Evolutionary conservation across 2,797 vertebrate species (phyloP).

Genomic region (Xenopus petersii): DNA sequence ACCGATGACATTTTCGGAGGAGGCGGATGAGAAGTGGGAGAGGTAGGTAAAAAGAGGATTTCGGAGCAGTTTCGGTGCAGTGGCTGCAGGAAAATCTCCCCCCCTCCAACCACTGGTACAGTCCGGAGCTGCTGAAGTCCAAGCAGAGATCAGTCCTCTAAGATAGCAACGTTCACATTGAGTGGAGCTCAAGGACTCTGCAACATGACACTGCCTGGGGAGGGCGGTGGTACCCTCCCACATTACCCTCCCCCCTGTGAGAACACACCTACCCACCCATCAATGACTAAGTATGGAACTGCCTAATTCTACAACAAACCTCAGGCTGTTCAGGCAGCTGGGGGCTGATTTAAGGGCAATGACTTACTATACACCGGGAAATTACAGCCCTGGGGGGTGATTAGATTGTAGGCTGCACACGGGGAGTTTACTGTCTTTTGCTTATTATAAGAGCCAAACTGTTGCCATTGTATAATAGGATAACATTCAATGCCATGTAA

Average conservation of each 20-base stretch:
- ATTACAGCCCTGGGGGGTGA: background rate
- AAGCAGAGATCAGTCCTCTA: conserved; percentile 35
- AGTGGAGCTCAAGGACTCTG: conserved; percentile 43
- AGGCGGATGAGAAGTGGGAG: background rate
- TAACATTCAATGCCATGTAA: too few relatives aligned
- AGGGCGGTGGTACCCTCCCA: conserved; percentile 20
- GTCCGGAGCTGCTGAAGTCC: conserved; percentile 31
- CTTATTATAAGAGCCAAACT: too few relatives aligned
- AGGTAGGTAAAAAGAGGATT: background rate
- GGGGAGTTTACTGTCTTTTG: too few relatives aligned
- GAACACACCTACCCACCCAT: conserved; percentile 23
- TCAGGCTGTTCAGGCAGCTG: conserved; percentile 7
- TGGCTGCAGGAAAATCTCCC: background rate
- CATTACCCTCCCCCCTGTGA: conserved; percentile 1
- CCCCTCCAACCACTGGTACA: background rate
- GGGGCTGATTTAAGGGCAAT: background rate
- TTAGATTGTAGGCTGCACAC: too few relatives aligned
- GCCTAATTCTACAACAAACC: conserved; percentile 21
- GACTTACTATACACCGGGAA: background rate
- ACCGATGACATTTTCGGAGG: conserved; percentile 46
- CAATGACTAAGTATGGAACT: conserved; percentile 45
- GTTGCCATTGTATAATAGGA: too few relatives aligned
- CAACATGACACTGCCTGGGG: conserved; percentile 41
- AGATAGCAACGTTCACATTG: conserved; percentile 44
- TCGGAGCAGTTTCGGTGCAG: background rate